Percentiles rank a stretch among this genome's conserved stretches.
These are phyloP conservation scores for Atethmia centrago DNA, from an alignment of 2,888 invertebrate genomes.

Conservation along the genomic window DNA sequence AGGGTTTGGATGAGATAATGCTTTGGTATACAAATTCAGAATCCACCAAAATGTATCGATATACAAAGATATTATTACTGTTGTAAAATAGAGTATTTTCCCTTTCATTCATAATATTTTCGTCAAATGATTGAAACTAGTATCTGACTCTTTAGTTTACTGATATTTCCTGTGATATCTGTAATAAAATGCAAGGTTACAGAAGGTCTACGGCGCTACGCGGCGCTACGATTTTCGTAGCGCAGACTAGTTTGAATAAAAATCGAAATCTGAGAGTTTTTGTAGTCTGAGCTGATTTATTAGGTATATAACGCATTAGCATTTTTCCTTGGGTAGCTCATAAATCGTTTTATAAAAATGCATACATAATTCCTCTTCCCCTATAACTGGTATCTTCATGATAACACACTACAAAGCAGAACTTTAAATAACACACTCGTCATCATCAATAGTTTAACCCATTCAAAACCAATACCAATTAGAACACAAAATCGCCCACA, in stretches of 20 bases:
- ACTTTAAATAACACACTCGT: neutral
- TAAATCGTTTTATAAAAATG: neutral
- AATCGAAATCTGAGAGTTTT: neutral
- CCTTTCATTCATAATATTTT: neutral
- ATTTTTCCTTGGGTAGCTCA: neutral
- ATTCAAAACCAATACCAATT: constrained; percentile 26
- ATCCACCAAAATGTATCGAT: neutral
- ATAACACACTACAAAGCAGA: neutral
- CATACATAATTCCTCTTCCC: neutral
- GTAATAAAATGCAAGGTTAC: neutral
- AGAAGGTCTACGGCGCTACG: neutral
- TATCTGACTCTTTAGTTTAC: no score
- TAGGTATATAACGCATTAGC: neutral
- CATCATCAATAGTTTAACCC: neutral
- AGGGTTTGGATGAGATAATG: neutral
- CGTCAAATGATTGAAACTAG: neutral
- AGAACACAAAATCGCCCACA: constrained; percentile 59
- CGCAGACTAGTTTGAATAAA: neutral
- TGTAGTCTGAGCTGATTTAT: neutral
- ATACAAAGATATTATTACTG: neutral
- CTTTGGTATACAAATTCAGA: neutral
- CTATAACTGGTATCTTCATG: neutral
- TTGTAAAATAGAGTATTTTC: neutral
- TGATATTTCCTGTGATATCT: neutral
- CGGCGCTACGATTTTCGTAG: constrained; percentile 3